A percentile compares a stretch with the other conserved stretches of the same genome.
Evolutionary conservation across 2,888 invertebrate species (phyloP).

Genomic region (Nebria brevicollis): DNA sequence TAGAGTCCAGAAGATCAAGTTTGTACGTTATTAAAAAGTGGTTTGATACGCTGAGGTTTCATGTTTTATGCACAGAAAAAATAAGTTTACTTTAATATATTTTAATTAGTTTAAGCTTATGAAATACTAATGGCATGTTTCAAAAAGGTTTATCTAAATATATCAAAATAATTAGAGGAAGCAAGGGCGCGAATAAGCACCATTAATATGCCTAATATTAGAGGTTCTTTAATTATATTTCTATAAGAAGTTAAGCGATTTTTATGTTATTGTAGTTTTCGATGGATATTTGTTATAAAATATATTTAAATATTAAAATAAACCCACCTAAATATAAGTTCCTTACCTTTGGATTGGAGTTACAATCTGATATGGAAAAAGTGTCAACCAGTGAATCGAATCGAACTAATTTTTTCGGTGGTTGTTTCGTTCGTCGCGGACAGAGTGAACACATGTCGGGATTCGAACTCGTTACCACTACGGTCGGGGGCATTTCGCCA

Average conservation of each 20-base stretch:
- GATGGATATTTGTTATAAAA: too few relatives aligned
- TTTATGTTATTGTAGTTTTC: too few relatives aligned
- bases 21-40: not conserved
- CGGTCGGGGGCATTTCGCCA: slow-evolving; percentile 63
- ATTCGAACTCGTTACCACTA: slow-evolving; percentile 48
- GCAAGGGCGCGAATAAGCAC: too few relatives aligned
- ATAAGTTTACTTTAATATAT: not conserved
- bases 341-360: slow-evolving; percentile 60
- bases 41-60: not conserved
- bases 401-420: slow-evolving; percentile 69
- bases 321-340: not conserved
- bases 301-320: not conserved
- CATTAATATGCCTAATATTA: too few relatives aligned
- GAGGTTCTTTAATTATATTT: too few relatives aligned
- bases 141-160: too few relatives aligned
- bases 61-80: not conserved
- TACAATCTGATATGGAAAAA: slow-evolving; percentile 69
- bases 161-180: too few relatives aligned
- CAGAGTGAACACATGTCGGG: slow-evolving; percentile 70
- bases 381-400: slow-evolving; percentile 73
- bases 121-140: too few relatives aligned
- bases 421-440: slow-evolving; percentile 64
- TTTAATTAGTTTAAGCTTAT: too few relatives aligned
- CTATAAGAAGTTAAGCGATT: too few relatives aligned
- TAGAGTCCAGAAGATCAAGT: not conserved